phyloP scores from a whole-genome alignment of 2,797 vertebrate species.

The Lycodopsis pacificus region DNA sequence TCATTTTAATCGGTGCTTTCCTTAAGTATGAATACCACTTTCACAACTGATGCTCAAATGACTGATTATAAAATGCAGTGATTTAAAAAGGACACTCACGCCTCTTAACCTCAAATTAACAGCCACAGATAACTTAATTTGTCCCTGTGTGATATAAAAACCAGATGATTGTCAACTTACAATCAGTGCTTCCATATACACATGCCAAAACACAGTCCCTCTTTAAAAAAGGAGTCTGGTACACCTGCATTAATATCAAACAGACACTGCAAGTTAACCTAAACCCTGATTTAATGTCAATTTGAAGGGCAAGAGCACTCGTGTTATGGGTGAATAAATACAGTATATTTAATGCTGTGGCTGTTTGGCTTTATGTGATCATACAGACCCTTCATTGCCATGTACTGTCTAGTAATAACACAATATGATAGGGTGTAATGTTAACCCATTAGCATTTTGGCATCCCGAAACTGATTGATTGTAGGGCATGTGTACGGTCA shows the following conservation, averaged over 20 bases:
- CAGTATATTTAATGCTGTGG: not conserved
- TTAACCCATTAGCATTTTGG: constrained; percentile 75
- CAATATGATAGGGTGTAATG: constrained; percentile 19
- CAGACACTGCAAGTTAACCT: constrained; percentile 41
- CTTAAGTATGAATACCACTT: not conserved
- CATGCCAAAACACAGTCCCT: not conserved
- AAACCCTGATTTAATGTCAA: not conserved
- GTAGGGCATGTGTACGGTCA: constrained; percentile 26
- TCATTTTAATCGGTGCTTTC: not conserved
- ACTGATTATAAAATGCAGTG: not conserved
- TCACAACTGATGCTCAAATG: not conserved
- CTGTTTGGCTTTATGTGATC: not conserved
- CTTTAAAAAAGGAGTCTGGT: not conserved
- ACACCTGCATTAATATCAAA: constrained; percentile 10
- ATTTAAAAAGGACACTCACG: constrained; percentile 3
- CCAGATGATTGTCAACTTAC: not conserved
- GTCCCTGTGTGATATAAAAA: not conserved
- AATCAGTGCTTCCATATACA: not conserved
- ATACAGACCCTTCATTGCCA: not conserved
- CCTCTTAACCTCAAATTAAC: constrained; percentile 32
- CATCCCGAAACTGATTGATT: constrained; percentile 40
- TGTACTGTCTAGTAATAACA: constrained; percentile 38
- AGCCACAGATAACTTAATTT: constrained; percentile 27
- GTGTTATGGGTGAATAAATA: not conserved
- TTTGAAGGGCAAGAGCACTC: not conserved